phyloP scores from a whole-genome alignment of 2,797 vertebrate species.

The Anguilla marmorata region DNA sequence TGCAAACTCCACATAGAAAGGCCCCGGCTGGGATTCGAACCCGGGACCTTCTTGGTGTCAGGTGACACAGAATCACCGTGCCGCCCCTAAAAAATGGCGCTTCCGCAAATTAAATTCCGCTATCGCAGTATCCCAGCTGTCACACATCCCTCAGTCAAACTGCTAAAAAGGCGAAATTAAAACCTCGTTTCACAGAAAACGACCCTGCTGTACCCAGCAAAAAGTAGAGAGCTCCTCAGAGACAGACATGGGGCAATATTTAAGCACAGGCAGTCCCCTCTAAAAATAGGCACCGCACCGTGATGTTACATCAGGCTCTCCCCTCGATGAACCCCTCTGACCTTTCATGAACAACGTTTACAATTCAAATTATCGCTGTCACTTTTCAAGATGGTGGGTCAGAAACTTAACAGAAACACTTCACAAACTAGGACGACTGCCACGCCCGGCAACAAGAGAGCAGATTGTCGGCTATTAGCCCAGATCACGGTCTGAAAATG shows the following conservation, averaged over 20 bases:
- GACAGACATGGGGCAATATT: neutral
- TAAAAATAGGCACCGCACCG: neutral
- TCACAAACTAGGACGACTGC: neutral
- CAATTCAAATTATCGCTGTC: neutral
- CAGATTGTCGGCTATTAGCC: neutral
- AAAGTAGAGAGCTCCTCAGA: neutral
- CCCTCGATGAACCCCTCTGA: neutral
- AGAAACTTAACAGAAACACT: neutral
- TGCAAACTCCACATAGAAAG: too few species aligned
- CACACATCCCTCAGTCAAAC: neutral
- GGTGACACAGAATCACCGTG: too few species aligned
- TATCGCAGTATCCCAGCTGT: neutral
- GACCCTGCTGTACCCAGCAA: neutral
- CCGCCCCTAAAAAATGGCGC: neutral
- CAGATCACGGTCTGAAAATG: neutral
- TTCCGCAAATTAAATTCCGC: neutral
- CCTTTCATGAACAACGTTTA: neutral
- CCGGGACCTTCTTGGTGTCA: too few species aligned
- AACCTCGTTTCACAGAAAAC: neutral
- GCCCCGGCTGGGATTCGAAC: too few species aligned
- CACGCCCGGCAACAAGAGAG: neutral
- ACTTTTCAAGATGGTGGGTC: neutral
- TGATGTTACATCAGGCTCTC: neutral
- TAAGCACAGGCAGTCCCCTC: conserved; percentile 12
- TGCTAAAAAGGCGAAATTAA: neutral